Percentiles rank a stretch among this genome's conserved stretches.
phyloP scores from a whole-genome alignment of 2,888 invertebrate species.

The Cephus nigrinus region DNA sequence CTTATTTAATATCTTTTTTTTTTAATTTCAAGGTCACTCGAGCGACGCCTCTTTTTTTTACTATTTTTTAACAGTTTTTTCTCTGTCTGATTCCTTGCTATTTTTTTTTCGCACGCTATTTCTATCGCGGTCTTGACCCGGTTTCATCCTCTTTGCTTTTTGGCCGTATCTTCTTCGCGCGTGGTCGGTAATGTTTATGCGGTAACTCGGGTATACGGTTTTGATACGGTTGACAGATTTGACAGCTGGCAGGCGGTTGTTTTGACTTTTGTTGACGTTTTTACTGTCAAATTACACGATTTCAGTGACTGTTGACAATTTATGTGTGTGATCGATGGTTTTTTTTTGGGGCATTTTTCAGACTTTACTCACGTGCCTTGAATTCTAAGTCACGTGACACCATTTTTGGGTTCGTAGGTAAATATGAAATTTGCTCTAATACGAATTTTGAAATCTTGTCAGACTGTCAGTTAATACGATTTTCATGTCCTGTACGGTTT shows the following conservation, averaged over 20 bases:
- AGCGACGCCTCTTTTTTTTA: neutral
- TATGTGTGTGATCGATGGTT: neutral
- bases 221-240: neutral
- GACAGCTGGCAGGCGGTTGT: neutral
- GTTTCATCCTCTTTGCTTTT: neutral
- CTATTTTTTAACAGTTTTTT: neutral
- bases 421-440: too few species aligned
- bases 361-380: too few species aligned
- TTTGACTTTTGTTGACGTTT: neutral
- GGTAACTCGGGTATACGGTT: neutral
- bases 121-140: neutral
- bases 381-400: too few species aligned
- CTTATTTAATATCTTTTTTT: neutral
- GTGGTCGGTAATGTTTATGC: neutral
- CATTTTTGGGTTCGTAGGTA: too few species aligned
- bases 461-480: too few species aligned
- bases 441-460: too few species aligned
- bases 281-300: neutral
- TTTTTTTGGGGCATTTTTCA: neutral
- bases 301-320: neutral
- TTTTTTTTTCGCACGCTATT: neutral
- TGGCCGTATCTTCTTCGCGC: neutral
- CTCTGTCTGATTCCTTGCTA: neutral
- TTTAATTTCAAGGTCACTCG: neutral
- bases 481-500: too few species aligned